Evolutionary conservation across 2,888 invertebrate genomes (phyloP).

Genomic region (Heliconius aoede): DNA sequence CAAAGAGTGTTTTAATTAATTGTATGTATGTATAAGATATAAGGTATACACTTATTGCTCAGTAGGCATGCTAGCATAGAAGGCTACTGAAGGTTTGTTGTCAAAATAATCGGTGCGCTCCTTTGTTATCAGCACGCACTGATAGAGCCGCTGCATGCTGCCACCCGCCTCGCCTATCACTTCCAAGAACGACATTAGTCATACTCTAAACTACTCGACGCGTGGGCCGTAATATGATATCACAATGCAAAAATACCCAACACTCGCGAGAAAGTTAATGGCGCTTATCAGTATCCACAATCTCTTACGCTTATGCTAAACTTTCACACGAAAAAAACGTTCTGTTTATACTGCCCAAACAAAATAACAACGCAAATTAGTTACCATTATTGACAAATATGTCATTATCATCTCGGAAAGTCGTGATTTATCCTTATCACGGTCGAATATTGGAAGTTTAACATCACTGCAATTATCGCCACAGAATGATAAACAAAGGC

Average conservation of each 20-base stretch:
- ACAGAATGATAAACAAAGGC: conserved; percentile 94
- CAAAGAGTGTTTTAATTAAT: conserved; percentile 47
- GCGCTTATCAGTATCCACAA: conserved; percentile 85
- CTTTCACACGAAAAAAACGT: conserved; percentile 82
- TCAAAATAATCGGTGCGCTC: conserved; percentile 59
- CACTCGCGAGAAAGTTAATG: conserved; percentile 85
- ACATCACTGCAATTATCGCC: conserved; percentile 88
- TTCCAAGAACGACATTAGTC: conserved; percentile 83
- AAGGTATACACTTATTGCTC: conserved; percentile 37
- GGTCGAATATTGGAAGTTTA: conserved; percentile 90
- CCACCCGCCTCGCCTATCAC: conserved; percentile 77
- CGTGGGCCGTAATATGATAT: conserved; percentile 85
- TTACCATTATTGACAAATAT: conserved; percentile 91
- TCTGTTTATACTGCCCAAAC: conserved; percentile 58
- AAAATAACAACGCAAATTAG: conserved; percentile 66
- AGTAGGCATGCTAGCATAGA: conserved; percentile 29
- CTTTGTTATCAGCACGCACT: conserved; percentile 79
- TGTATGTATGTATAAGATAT: conserved; percentile 54
- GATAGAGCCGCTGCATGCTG: conserved; percentile 63
- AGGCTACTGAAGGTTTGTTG: conserved; percentile 30
- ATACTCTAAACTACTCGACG: conserved; percentile 79
- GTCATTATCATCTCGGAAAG: conserved; percentile 89
- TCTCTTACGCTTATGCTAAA: conserved; percentile 81
- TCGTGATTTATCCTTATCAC: conserved; percentile 87
- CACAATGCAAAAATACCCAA: conserved; percentile 85